Conservation (phyloP, 2,888 invertebrate species). For the Cactoblastis cactorum region DNA sequence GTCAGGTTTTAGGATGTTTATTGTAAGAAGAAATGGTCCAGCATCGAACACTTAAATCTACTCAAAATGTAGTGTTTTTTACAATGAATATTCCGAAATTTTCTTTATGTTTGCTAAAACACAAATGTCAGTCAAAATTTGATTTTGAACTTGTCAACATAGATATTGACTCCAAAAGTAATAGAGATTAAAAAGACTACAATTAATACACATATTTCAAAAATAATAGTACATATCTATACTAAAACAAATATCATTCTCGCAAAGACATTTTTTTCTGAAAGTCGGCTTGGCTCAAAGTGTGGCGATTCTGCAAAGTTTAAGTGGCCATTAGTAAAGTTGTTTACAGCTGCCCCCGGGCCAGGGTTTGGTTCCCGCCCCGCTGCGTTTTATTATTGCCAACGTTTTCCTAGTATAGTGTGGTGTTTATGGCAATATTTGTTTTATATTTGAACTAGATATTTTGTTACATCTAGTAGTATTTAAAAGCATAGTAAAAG, state of each 20-base stretch:
- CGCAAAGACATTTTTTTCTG: slow-evolving; percentile 23
- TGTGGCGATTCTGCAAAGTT: slow-evolving; percentile 56
- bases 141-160: no score
- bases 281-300: slow-evolving; percentile 36
- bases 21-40: no score
- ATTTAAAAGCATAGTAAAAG: no score
- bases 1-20: no score
- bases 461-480: no score
- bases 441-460: neutral
- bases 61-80: no score
- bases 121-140: no score
- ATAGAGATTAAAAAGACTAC: no score
- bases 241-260: neutral
- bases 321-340: slow-evolving; percentile 66
- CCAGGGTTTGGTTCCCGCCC: slow-evolving; percentile 34
- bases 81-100: no score
- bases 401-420: slow-evolving; percentile 15
- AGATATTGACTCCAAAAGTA: no score
- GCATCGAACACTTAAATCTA: no score
- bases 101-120: no score
- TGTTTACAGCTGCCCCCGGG: slow-evolving; percentile 60
- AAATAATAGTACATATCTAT: neutral
- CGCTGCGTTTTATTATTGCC: slow-evolving; percentile 29
- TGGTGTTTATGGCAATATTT: neutral
- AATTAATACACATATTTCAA: neutral